Evolutionary conservation across 2,888 invertebrate species (phyloP), one percentile per base, ranked within the genome.

Genomic region (Xestobium rufovillosum): DNA sequence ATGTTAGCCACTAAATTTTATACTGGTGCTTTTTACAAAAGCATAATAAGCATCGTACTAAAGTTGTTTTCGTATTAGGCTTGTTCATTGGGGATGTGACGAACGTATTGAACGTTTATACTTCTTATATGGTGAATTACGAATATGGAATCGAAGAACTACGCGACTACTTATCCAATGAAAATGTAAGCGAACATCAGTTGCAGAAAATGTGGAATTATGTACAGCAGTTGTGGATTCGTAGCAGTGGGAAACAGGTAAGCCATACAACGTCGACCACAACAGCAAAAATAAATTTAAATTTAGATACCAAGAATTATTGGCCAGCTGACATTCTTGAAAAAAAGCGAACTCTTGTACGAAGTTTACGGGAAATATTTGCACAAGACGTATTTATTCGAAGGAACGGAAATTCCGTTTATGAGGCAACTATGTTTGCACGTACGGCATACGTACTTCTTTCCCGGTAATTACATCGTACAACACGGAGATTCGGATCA

Each of bases 131-230:
- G 1, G 69, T 71, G 31, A 63, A 63, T n/a, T 73, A 72, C 44
- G 71, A 72, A 41, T 68, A 70, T 42, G 64, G 66, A 2, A 70
- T 73, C 16, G 67, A 68, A 34, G 70, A 73, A 49, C 52, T 73
- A 4, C 56, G 63, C 43, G 71, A 71, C 42, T 71, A 70, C n/a
- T 55, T 72, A 0, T 50, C 65, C 2, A 70, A 71, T 33, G 70
- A 67, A 55, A 67, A 68, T 43, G 56, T 71, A 1, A 71, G 70
- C 46, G 63, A 63, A 1, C 70, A 69, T 48, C 73, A 72, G 51
- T 67, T 72, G 67, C 63, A 60, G 42, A 72, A 71, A 47, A 68
- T 72, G 66, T 70, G 70, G 69, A 67, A 66, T 31, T 73, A 74
- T 36, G 70, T 74, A 1, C 57, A 67, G 2, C 66, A 69, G 25